Evolutionary conservation across 1,140 invertebrate species (phyloP).

Genomic region (Papilio xuthus): DNA sequence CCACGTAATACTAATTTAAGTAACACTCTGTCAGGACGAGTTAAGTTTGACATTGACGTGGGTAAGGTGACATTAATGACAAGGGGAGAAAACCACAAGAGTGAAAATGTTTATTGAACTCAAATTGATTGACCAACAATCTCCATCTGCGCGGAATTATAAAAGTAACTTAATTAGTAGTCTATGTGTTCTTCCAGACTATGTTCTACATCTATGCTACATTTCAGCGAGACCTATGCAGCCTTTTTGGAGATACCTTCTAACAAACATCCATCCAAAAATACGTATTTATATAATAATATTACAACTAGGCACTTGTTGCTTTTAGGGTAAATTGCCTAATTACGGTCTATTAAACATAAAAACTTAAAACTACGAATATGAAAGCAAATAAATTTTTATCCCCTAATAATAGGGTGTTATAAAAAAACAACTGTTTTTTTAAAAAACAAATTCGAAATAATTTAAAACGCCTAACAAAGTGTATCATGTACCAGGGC

Average conservation of each 20-base stretch:
- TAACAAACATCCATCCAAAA: too few species aligned
- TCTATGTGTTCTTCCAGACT: too few species aligned
- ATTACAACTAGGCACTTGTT: too few species aligned
- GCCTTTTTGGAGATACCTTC: too few species aligned
- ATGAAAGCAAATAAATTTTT: background rate
- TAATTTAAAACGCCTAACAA: background rate
- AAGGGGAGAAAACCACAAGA: background rate
- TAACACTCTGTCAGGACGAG: background rate
- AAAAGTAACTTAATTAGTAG: too few species aligned
- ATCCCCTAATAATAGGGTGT: too few species aligned
- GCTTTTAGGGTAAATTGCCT: too few species aligned
- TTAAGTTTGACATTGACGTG: background rate
- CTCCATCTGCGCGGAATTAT: too few species aligned
- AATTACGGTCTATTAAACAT: background rate
- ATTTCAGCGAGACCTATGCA: too few species aligned
- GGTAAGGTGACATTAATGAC: background rate
- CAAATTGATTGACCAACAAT: background rate
- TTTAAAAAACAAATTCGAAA: background rate
- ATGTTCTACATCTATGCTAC: too few species aligned
- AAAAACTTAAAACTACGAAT: background rate
- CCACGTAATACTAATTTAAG: background rate
- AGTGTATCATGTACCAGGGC: background rate
- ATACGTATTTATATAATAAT: too few species aligned
- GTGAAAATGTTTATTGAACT: conserved; percentile 1
- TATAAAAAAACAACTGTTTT: background rate